Conservation (phyloP, 2,888 invertebrate species). For the Calliopum simillimum region DNA sequence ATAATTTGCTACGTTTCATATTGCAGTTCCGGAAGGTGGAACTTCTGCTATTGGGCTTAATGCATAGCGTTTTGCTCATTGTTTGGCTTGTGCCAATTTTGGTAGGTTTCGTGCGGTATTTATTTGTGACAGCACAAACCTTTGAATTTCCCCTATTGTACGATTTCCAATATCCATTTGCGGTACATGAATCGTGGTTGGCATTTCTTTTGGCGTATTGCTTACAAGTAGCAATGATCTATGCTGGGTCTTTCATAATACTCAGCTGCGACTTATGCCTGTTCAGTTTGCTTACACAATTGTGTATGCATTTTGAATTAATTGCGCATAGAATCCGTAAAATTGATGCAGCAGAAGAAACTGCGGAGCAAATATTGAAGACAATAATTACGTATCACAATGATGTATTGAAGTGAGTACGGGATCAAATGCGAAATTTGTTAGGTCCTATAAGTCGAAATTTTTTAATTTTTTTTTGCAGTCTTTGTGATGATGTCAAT, state of each 20-base stretch:
- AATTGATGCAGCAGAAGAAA: slow-evolving; percentile 27
- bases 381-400: slow-evolving; percentile 28
- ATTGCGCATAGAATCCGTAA: slow-evolving; percentile 30
- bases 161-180: too few species aligned
- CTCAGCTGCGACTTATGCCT: background rate
- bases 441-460: background rate
- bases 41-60: background rate
- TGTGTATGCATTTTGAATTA: slow-evolving; percentile 1
- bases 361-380: slow-evolving; percentile 14
- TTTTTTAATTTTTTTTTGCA: slow-evolving; percentile 8
- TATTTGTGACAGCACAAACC: background rate
- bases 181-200: background rate
- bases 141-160: background rate
- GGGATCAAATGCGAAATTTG: background rate
- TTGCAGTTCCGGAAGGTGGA: background rate
- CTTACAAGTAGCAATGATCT: background rate
- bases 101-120: background rate
- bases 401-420: slow-evolving; percentile 30
- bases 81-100: background rate
- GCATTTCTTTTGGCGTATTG: background rate
- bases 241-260: background rate
- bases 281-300: background rate
- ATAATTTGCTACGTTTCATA: background rate
- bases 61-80: background rate
- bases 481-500: slow-evolving; percentile 44